phyloP scores from a whole-genome alignment of 1,140 invertebrate genomes.

The Xylocopa sonorina region DNA sequence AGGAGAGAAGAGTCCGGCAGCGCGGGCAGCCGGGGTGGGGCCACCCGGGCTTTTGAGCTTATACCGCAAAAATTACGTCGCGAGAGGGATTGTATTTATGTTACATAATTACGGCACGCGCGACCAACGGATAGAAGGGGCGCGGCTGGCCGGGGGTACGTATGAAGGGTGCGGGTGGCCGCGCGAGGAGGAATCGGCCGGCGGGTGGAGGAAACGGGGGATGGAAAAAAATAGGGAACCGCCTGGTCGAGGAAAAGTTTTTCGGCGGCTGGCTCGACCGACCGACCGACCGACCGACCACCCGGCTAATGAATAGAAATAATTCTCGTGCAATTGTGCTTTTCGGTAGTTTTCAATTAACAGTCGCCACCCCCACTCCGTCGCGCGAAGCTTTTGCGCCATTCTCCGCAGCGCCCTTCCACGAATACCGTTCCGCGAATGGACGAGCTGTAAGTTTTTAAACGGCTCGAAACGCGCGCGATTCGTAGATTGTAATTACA shows the following conservation, averaged over 20 bases:
- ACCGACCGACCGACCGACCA: constrained; percentile 57
- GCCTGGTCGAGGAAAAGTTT: constrained; percentile 75
- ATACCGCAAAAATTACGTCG: constrained; percentile 81
- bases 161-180: constrained; percentile 1
- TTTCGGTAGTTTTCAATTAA: constrained; percentile 83
- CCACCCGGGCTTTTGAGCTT: constrained; percentile 79
- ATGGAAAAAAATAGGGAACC: constrained; percentile 40
- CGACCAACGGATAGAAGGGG: constrained; percentile 51
- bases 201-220: not conserved
- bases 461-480: constrained; percentile 56
- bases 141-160: not conserved
- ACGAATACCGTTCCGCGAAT: constrained; percentile 61
- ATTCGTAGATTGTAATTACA: constrained; percentile 51
- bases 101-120: constrained; percentile 80
- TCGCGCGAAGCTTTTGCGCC: constrained; percentile 33
- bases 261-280: constrained; percentile 59
- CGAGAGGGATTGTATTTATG: constrained; percentile 81
- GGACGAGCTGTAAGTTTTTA: constrained; percentile 72
- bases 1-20: constrained; percentile 11
- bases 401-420: constrained; percentile 42
- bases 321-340: constrained; percentile 81
- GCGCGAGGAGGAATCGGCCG: constrained; percentile 3
- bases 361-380: constrained; percentile 58
- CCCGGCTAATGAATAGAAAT: constrained; percentile 81
- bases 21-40: constrained; percentile 20